Evolutionary conservation across 2,113 vertebrate species (phyloP).

Genomic region (Percina caprodes): DNA sequence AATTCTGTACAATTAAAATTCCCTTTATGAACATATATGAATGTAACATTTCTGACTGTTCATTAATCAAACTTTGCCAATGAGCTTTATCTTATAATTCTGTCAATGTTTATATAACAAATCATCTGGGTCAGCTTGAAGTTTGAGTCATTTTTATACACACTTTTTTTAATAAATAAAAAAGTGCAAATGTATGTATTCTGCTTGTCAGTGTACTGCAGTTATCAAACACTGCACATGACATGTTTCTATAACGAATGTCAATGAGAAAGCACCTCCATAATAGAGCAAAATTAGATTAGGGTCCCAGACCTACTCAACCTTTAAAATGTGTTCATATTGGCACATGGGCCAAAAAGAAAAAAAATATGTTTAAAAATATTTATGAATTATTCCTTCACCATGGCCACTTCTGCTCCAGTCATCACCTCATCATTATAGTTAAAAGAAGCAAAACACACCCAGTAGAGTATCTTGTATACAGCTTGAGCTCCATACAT

Average conservation of each 20-base stretch:
- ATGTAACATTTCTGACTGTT: not conserved
- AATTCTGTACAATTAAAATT: not conserved
- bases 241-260: not conserved
- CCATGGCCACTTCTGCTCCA: not conserved
- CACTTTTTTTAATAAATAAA: not conserved
- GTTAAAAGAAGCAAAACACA: not conserved
- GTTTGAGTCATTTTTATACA: not conserved
- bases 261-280: slow-evolving; percentile 1
- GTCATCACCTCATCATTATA: slow-evolving; percentile 5
- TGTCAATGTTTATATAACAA: not conserved
- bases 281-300: not conserved
- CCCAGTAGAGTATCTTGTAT: not conserved
- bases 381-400: too few relatives aligned
- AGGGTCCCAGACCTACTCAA: not conserved
- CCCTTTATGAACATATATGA: not conserved
- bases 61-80: slow-evolving; percentile 15
- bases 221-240: not conserved
- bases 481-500: not conserved
- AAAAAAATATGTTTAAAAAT: too few relatives aligned
- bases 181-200: not conserved
- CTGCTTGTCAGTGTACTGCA: not conserved
- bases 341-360: not conserved
- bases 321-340: not conserved
- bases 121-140: not conserved
- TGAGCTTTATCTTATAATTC: not conserved